Percentiles rank a stretch among this genome's conserved stretches.
phyloP scores from a whole-genome alignment of 2,797 vertebrate species.

The Cetoscarus ocellatus region DNA sequence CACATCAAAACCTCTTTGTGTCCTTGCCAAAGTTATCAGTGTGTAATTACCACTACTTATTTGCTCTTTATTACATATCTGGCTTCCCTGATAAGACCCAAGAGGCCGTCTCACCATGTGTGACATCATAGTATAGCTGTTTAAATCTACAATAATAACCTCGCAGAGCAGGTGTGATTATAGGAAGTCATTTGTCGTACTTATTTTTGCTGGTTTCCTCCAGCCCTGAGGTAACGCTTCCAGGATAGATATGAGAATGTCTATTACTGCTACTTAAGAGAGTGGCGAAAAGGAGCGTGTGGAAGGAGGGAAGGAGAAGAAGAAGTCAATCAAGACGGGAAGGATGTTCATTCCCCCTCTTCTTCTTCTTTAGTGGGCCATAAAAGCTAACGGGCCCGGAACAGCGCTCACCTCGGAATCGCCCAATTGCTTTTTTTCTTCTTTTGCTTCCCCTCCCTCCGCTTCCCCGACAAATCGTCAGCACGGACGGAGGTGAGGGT shows the following conservation, averaged over 20 bases:
- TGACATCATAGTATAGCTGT: slow-evolving; percentile 56
- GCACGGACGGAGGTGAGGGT: slow-evolving; percentile 77
- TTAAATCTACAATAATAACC: slow-evolving; percentile 71
- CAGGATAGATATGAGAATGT: slow-evolving; percentile 58
- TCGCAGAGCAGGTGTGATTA: slow-evolving; percentile 59
- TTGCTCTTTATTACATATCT: slow-evolving; percentile 72
- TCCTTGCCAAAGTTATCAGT: slow-evolving; percentile 73
- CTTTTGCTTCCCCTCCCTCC: slow-evolving; percentile 21
- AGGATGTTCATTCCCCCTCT: slow-evolving; percentile 76
- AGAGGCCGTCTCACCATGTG: slow-evolving; percentile 48
- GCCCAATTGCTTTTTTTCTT: slow-evolving; percentile 59
- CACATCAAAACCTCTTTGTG: slow-evolving; percentile 64
- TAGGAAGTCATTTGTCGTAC: slow-evolving; percentile 63
- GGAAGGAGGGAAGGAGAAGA: slow-evolving; percentile 62
- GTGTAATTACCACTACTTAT: slow-evolving; percentile 72
- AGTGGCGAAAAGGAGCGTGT: slow-evolving; percentile 58
- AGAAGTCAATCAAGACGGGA: slow-evolving; percentile 75
- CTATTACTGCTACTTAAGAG: slow-evolving; percentile 71
- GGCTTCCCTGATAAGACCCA: slow-evolving; percentile 63
- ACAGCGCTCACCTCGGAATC: slow-evolving; percentile 75
- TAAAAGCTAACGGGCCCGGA: slow-evolving; percentile 83
- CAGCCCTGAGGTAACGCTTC: slow-evolving; percentile 58
- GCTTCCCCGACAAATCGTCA: slow-evolving; percentile 75
- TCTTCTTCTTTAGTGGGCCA: slow-evolving; percentile 79
- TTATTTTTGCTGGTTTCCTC: slow-evolving; percentile 64